Base-by-base conservation (phyloP, 2,888 invertebrate species). In the Hanleya hanleyi region DNA sequence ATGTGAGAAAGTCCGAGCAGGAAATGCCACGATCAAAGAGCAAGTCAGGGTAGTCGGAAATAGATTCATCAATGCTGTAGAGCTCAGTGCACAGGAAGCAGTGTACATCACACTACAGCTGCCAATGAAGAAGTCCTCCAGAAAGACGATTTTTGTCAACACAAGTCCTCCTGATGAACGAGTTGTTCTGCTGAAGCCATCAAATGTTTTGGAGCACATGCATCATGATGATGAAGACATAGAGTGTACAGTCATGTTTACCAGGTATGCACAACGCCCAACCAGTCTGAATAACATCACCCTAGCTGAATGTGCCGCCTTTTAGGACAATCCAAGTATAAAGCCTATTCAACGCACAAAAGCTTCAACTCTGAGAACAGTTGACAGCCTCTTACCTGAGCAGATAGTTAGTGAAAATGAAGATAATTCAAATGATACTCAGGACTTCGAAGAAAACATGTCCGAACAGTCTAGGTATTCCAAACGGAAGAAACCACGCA, bases 21-120 rank as follows among this genome's bases (percentile, higher is more conserved):
- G 80, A 0, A 75, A 79, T 51, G 4, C 12, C 22, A 26, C 35
- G 18, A 18, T 78, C 0, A 70, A 68, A 51, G 65, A 78, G 18
- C 79, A 81, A 38, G 67, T 84, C 4, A 69, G 71, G 33, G 15
- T 26, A 0, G 71, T 85, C 41, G 83, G 78, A 36, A 82, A 82
- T 51, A 78, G 77, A 49, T 84, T 85, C 66, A 65, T 84, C 0
- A 83, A 84, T 73, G 51, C 73, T 29, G 78, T 76, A 1, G 83
- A 85, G 74, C 74, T 86, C 2, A 76, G 78, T 65, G 84, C 84
- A 2, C 85, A 86, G 68, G 85, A 86, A 69, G 83, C 84, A 49
- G 80, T 70, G 0, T 84, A 79, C 73, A 70, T 79, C 2, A 47
- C 79, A 7, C 70, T 85, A 18, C 73, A 74, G 29, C 66, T 85